Evolutionary conservation across 2,797 vertebrate species (phyloP), one percentile per base, ranked within the genome.

Genomic region (Sebastes paucispinis): DNA sequence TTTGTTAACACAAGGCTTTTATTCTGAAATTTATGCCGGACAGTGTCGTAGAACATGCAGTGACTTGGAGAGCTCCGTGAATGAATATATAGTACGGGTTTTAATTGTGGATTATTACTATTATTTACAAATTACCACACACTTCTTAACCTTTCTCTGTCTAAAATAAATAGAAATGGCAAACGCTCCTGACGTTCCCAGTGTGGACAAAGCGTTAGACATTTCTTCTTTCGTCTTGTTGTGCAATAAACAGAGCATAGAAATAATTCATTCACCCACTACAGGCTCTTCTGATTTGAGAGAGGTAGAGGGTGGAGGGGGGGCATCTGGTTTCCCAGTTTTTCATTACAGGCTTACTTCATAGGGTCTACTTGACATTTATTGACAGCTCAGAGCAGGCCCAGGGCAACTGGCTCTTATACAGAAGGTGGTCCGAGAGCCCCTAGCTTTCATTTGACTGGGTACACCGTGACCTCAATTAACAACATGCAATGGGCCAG

Each of bases 291-390:
- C 29, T 18, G 52, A 52, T 31, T 22, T 24, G 22, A 81, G 71
- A 76, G 39, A 20, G 24, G 68, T 54, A 52, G 50, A 6, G 32
- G 7, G 12, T 2, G 25, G 20, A 2, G 11, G 11, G 4, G 34
- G 16, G 7, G 18, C 31, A 39, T 67, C 4, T 3, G 36, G 9
- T 73, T 29, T 63, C 52, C 3, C 29, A 29, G 43, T 39, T 74
- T 66, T 77, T 84, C 72, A 83, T 78, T 34, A 50, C 54, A 73
- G 31, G 3, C 34, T 50, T 43, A 43, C 18, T 20, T 50, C 16
- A 20, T 50, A 22, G 29, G 64, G 54, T 69, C 67, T 57, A 57
- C 63, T n/a, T 59, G 66, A 84, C 67, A 77, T 69, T 60, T 73
- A 69, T 66, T 36, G 73, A 85, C 73, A 57, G 66, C 22, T 62